Evolutionary conservation across 2,888 invertebrate genomes (phyloP), one percentile per base, ranked within the genome.

Genomic region (Yponomeuta plumbellus): DNA sequence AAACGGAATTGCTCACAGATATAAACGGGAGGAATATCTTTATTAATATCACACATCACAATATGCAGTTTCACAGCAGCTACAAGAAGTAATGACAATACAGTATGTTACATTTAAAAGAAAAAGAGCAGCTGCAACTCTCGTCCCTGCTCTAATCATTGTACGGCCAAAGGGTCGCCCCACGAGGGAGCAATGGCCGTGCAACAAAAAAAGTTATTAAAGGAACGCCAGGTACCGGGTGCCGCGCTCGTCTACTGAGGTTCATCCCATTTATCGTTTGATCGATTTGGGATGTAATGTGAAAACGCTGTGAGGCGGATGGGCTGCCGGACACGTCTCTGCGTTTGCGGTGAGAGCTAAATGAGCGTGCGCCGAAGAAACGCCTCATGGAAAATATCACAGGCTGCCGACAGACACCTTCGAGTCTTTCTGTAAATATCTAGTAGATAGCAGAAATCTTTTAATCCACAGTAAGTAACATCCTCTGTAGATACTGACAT

Each of bases 71-170:
- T 52, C 44, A 13, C 1, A 52, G 17, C 17, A 52, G 44, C 44
- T 17, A 34, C 1, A 3, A 52, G 44, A 52, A 52, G 63, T 21
- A 21, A 21, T 63, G 67, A 74, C 76, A 73, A 78, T 77, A 77
- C 44, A 52, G 13, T 52, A 52, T 52, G 10, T 17, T 52, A 52
- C 44, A 52, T 52, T 52, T 52, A 52, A 52, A 52, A 84, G 82
- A 81, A 86, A 85, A 86, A 83, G 84, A 88, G 86, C 91, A 91
- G 91, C 91, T 90, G 91, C 90, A 85, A 80, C 76, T 80, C 73
- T 80, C 76, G 82, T 86, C 88, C 86, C 87, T 85, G 40, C 64
- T 83, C 80, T 83, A 82, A 85, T 85, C 81, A 88, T 88, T 88
- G 87, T 89, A 83, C 83, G 80, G 74, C 82, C 84, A 85, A 80